Conservation (phyloP, 1,140 invertebrate genomes). For the Apis cerana region DNA sequence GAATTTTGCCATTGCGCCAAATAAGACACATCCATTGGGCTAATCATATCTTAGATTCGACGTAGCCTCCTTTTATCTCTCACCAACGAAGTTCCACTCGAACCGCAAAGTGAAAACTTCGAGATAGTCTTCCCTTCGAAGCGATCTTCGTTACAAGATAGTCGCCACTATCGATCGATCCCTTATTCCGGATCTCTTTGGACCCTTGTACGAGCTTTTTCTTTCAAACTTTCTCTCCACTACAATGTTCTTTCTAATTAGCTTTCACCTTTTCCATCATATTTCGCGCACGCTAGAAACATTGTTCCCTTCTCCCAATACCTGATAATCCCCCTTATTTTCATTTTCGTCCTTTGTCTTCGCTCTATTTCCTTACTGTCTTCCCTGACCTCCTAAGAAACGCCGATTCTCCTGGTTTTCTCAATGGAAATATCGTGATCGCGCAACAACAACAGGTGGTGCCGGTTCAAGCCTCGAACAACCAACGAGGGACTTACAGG, state of each 20-base stretch:
- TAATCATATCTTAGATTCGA: not conserved
- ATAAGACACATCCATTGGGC: not conserved
- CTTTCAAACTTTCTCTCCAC: not conserved
- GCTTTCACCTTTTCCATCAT: not conserved
- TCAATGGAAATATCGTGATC: slow-evolving; percentile 37
- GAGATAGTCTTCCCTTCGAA: not conserved
- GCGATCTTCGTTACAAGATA: slow-evolving; percentile 9
- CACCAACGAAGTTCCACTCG: slow-evolving; percentile 15
- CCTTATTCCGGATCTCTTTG: slow-evolving; percentile 32
- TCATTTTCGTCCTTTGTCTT: not conserved
- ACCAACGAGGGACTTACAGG: slow-evolving; percentile 73
- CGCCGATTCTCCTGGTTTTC: not conserved
- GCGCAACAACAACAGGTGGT: slow-evolving; percentile 54
- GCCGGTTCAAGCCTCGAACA: slow-evolving; percentile 41
- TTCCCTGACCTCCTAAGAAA: not conserved
- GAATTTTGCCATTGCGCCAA: not conserved
- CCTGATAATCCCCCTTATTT: not conserved
- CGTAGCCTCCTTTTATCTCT: not conserved
- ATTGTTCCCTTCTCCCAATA: slow-evolving; percentile 5
- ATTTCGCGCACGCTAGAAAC: slow-evolving; percentile 1
- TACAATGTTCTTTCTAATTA: slow-evolving; percentile 3
- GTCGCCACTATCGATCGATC: slow-evolving; percentile 12
- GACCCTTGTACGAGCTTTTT: slow-evolving; percentile 43
- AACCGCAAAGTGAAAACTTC: slow-evolving; percentile 40
- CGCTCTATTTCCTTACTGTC: no score